Base-by-base conservation (phyloP, 2,888 invertebrate species). In the Agapetus fuscipes region DNA sequence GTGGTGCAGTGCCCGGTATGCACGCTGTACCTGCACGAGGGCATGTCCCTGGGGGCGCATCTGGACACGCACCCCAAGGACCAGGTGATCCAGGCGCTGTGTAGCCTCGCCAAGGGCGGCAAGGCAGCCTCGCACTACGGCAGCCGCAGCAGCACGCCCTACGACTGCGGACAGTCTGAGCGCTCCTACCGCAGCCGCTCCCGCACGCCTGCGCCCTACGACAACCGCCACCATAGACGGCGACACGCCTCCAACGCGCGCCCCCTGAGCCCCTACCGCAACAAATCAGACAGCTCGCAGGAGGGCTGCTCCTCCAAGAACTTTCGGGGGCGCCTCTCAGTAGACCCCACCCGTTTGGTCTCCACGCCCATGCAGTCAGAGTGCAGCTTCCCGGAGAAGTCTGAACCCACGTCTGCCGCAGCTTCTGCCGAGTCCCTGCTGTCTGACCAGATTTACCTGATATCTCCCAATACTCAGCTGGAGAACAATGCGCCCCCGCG, bases 21-120 rank as follows among this genome's bases (percentile, higher is more conserved):
- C 64, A 88, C 87, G 26, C 67, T 88, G 46, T 88, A 78, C 61
- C 69, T 89, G 50, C 77, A 86, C 51, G 83, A 83, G 64, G 88
- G 87, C 40, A 88, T 88, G 67, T 77, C 81, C 43, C 65, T 88
- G 51, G 83, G 84, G 57, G 76, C 76, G 48, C 88, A 88, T 59
- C 70, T 89, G 59, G 80, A 84, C 56, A 87, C 86, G 16, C 88
- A 88, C 67, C 87, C 88, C 28, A 88, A 88, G 61, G 87, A 87
- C 53, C 86, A 86, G 63, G 86, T 89, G 34, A 88, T 88, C 51
- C 84, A 80, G 58, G 88, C 88, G 15, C 66, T 89, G 47, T 77
- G 68, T 53, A 60, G 49, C 50, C 53, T 68, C 44, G 68, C 74
- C 46, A 62, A 64, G 46, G 70, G 67, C 37, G 63, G 61, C 48